Percentiles rank a stretch among this genome's conserved stretches.
phyloP scores from a whole-genome alignment of 2,113 vertebrate species.

The Grammomys dolichurus region DNA sequence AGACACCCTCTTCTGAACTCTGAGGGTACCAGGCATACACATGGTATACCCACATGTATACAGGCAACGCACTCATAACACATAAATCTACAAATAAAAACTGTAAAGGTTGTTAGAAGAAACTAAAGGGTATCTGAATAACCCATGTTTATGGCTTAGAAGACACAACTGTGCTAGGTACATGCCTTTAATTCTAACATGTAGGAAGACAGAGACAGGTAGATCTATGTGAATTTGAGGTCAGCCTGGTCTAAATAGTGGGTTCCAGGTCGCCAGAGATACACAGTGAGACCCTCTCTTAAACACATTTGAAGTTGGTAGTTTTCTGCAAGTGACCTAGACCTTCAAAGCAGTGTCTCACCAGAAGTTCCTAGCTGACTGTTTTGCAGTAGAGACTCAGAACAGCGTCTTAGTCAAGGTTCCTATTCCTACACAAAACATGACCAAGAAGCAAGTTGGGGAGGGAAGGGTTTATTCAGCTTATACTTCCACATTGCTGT shows the following conservation, averaged over 20 bases:
- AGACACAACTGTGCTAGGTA: too few species aligned
- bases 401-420: too few species aligned
- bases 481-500: too few species aligned
- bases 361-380: not conserved
- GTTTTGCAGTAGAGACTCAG: not conserved
- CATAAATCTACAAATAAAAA: not conserved
- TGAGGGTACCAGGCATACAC: not conserved
- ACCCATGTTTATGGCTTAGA: not conserved
- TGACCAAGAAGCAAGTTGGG: too few species aligned
- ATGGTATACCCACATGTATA: not conserved
- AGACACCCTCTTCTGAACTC: not conserved
- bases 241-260: not conserved
- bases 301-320: not conserved
- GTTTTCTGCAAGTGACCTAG: not conserved
- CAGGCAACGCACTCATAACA: not conserved
- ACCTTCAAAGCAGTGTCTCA: not conserved
- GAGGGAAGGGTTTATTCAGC: too few species aligned
- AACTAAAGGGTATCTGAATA: not conserved
- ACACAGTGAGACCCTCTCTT: too few species aligned
- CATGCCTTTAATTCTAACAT: not conserved
- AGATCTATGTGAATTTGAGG: not conserved
- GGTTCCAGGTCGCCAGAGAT: not conserved
- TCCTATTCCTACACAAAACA: too few species aligned
- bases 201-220: not conserved
- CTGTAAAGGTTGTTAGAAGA: not conserved